Conservation (phyloP, 2,113 vertebrate species). For the Penelope pileata region DNA sequence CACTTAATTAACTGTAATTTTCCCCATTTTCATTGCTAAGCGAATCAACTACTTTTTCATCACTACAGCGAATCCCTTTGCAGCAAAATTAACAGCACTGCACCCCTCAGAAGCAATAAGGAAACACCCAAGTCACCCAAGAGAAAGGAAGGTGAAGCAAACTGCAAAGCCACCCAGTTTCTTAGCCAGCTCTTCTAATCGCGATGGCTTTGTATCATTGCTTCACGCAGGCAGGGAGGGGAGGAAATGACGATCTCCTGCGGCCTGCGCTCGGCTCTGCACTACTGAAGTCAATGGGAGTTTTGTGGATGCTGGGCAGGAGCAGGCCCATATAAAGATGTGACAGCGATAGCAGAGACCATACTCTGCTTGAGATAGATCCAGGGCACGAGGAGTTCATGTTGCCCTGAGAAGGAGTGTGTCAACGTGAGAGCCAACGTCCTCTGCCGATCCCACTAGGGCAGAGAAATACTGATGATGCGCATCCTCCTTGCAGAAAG, state of each 20-base stretch:
- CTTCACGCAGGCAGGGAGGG: background rate
- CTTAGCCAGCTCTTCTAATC: background rate
- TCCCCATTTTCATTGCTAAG: background rate
- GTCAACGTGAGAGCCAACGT: background rate
- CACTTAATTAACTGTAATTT: background rate
- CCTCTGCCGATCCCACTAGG: background rate
- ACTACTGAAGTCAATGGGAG: background rate
- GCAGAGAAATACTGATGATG: background rate
- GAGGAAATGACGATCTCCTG: background rate
- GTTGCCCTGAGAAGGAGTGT: background rate
- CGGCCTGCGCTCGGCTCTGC: background rate
- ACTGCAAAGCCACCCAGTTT: background rate
- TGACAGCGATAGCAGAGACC: background rate
- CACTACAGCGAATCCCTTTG: background rate
- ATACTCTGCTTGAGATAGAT: background rate
- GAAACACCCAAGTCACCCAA: background rate
- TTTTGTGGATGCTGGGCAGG: background rate
- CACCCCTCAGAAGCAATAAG: background rate
- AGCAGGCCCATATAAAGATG: background rate
- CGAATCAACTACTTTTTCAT: background rate
- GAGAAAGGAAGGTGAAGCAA: background rate
- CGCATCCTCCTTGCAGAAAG: background rate
- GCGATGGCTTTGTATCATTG: background rate
- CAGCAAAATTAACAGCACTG: background rate
- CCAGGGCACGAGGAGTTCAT: background rate